phyloP scores from a whole-genome alignment of 2,797 vertebrate species.

The Protonibea diacanthus region DNA sequence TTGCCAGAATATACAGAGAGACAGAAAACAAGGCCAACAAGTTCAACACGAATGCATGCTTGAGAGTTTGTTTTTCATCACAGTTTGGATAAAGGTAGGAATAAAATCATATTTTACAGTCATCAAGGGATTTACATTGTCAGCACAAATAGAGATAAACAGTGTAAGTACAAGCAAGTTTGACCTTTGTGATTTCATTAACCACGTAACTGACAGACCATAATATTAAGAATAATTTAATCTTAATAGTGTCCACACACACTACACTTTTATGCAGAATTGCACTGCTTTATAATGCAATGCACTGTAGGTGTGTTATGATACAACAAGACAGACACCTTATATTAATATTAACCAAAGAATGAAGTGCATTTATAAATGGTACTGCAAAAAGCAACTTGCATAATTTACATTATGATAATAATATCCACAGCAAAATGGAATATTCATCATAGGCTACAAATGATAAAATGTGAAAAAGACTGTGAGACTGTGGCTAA shows the following conservation, averaged over 20 bases:
- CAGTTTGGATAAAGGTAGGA: slow-evolving; percentile 11
- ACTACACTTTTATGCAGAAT: not conserved
- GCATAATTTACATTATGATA: not conserved
- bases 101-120: slow-evolving; percentile 23
- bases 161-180: slow-evolving; percentile 5
- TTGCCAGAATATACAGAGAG: slow-evolving; percentile 54
- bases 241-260: not conserved
- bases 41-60: slow-evolving; percentile 37
- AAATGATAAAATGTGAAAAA: not conserved
- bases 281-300: no score
- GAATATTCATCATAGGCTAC: not conserved
- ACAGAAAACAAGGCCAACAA: slow-evolving; percentile 17
- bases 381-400: not conserved
- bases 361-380: not conserved
- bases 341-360: not conserved
- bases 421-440: not conserved
- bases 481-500: not conserved
- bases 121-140: not conserved
- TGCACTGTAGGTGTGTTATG: not conserved
- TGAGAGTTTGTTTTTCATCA: slow-evolving; percentile 33
- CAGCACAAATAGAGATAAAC: slow-evolving; percentile 10
- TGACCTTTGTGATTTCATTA: not conserved
- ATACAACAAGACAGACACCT: not conserved
- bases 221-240: not conserved
- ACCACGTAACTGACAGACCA: slow-evolving; percentile 5